Conservation (phyloP, 2,113 vertebrate species). For the Rhinoderma darwinii region DNA sequence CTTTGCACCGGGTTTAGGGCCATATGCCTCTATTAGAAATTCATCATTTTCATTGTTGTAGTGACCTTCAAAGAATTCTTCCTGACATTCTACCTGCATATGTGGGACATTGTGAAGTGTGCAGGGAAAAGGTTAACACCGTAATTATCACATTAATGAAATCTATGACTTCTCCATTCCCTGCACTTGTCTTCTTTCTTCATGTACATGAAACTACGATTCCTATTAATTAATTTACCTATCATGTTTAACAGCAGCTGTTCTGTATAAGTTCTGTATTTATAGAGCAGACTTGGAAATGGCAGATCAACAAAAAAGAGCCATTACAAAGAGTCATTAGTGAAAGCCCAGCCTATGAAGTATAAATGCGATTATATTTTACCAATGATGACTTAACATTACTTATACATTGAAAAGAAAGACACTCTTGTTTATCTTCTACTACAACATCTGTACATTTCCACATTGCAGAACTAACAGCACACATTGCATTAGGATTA, state of each 20-base stretch:
- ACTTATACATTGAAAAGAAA: neutral
- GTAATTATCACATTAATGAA: slow-evolving; percentile 56
- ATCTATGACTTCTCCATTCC: slow-evolving; percentile 36
- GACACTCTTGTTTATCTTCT: neutral
- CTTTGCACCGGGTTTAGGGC: neutral
- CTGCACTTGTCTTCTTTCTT: slow-evolving; percentile 19
- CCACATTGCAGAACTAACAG: too few relatives aligned
- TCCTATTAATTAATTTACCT: slow-evolving; percentile 47
- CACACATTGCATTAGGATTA: too few relatives aligned
- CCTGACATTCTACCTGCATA: slow-evolving; percentile 43
- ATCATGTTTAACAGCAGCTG: slow-evolving; percentile 49
- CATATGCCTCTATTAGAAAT: slow-evolving; percentile 1
- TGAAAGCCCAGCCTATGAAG: neutral
- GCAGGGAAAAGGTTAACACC: slow-evolving; percentile 37
- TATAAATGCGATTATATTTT: neutral
- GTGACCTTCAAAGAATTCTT: slow-evolving; percentile 53
- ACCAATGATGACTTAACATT: neutral
- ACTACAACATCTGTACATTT: neutral
- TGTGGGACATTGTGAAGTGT: slow-evolving; percentile 27
- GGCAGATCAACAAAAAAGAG: slow-evolving; percentile 28
- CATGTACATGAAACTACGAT: slow-evolving; percentile 43
- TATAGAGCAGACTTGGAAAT: slow-evolving; percentile 29
- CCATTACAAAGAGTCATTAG: neutral
- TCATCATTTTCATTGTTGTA: slow-evolving; percentile 13
- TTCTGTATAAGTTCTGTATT: slow-evolving; percentile 44